Evolutionary conservation across 1,140 invertebrate species (phyloP).

Genomic region (Calephelis virginiensis): DNA sequence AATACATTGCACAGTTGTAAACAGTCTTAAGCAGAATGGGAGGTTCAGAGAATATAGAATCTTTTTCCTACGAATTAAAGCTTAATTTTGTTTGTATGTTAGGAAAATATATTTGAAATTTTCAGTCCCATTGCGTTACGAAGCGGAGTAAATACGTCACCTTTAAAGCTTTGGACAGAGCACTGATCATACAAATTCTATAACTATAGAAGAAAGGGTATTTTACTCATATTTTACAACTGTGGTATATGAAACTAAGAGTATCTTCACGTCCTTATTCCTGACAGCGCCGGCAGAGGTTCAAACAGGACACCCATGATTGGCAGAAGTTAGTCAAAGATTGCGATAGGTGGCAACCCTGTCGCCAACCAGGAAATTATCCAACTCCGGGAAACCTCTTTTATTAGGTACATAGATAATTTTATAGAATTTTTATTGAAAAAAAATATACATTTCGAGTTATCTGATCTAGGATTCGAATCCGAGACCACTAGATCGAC

Average conservation of each 20-base stretch:
- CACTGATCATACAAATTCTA: conserved; percentile 32
- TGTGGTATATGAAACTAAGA: neutral
- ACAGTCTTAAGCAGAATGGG: neutral
- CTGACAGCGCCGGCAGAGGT: too few species aligned
- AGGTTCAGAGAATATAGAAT: neutral
- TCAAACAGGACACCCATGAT: too few species aligned
- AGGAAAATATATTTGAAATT: conserved; percentile 29
- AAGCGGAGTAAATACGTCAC: conserved; percentile 36
- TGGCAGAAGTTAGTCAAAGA: too few species aligned
- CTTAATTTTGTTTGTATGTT: neutral
- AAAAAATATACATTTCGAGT: too few species aligned
- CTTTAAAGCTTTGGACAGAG: conserved; percentile 27
- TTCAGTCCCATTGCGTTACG: conserved; percentile 25
- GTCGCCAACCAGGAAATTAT: too few species aligned
- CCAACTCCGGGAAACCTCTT: too few species aligned
- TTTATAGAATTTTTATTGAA: too few species aligned
- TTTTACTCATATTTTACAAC: neutral
- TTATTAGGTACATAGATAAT: too few species aligned
- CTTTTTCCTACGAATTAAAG: neutral
- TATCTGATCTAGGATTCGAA: too few species aligned
- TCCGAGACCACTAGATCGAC: too few species aligned
- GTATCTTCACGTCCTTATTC: too few species aligned
- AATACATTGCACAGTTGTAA: neutral
- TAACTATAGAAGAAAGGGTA: conserved; percentile 3
- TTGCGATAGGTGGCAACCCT: too few species aligned